Evolutionary conservation across 2,113 vertebrate genomes (phyloP).

Genomic region (Vulpes vulpes): DNA sequence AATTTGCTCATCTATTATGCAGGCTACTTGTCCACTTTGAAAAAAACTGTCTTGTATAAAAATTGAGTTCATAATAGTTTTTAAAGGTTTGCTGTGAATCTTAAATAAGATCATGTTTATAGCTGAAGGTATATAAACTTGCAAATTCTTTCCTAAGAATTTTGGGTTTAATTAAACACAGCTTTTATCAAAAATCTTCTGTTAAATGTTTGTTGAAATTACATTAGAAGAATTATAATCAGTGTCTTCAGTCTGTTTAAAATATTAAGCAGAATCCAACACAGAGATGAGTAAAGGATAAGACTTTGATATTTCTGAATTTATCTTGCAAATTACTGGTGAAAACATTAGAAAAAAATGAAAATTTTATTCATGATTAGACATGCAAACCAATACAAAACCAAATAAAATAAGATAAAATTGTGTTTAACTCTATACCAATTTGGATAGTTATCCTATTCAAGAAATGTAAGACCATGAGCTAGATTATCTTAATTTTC

Average conservation of each 20-base stretch:
- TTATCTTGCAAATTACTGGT: background rate
- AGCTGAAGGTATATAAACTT: background rate
- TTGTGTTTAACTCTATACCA: background rate
- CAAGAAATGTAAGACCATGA: background rate
- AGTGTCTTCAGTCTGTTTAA: background rate
- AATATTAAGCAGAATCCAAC: background rate
- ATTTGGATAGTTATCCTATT: background rate
- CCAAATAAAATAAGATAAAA: background rate
- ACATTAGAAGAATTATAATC: conserved; percentile 36
- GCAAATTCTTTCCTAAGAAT: background rate
- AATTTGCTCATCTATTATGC: background rate
- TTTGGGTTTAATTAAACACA: background rate
- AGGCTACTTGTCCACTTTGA: background rate
- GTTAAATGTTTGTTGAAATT: background rate
- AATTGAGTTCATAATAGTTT: background rate
- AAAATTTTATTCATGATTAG: background rate
- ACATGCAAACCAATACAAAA: background rate
- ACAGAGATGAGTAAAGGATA: background rate
- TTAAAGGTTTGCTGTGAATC: background rate
- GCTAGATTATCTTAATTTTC: background rate
- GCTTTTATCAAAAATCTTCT: background rate
- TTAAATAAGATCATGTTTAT: background rate
- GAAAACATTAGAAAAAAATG: background rate
- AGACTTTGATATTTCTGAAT: background rate
- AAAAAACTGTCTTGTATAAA: background rate